These are phyloP conservation scores for Pammene aurita DNA, from an alignment of 2,888 invertebrate species.

Conservation along the genomic window DNA sequence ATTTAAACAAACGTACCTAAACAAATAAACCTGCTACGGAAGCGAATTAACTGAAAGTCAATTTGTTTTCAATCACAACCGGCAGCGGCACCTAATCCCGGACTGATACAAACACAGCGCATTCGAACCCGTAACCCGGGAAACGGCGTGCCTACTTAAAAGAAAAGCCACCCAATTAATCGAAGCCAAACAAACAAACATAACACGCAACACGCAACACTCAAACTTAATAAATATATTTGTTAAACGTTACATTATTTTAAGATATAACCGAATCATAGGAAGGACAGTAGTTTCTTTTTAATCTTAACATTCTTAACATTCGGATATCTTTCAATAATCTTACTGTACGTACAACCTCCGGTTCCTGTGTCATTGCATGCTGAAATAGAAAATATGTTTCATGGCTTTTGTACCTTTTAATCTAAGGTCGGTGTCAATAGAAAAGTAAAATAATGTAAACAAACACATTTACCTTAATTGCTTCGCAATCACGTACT, in stretches of 20 bases:
- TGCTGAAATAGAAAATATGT: slow-evolving; percentile 10
- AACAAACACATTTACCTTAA: too few relatives aligned
- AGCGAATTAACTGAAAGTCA: slow-evolving; percentile 19
- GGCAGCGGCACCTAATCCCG: slow-evolving; percentile 22
- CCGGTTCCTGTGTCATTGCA: background rate
- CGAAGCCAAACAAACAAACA: slow-evolving; percentile 18
- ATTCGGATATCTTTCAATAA: too few relatives aligned
- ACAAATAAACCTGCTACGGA: slow-evolving; percentile 10
- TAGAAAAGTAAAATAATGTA: too few relatives aligned
- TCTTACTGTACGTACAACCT: slow-evolving; percentile 15
- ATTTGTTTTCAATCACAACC: slow-evolving; percentile 23
- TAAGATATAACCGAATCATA: too few relatives aligned
- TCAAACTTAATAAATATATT: background rate
- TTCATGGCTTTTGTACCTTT: background rate
- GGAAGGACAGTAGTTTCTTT: too few relatives aligned
- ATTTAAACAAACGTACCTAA: background rate
- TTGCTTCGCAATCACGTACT: too few relatives aligned
- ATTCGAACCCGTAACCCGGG: background rate
- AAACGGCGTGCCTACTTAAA: slow-evolving; percentile 1
- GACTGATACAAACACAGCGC: slow-evolving; percentile 17
- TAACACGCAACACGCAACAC: background rate
- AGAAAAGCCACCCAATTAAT: slow-evolving; percentile 20
- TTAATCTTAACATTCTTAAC: too few relatives aligned
- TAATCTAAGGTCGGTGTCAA: too few relatives aligned
- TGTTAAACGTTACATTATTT: too few relatives aligned